Percentiles rank a stretch among this genome's conserved stretches.
These are phyloP conservation scores for Hippoglossus stenolepis DNA, from an alignment of 2,113 vertebrate genomes.

Conservation along the genomic window DNA sequence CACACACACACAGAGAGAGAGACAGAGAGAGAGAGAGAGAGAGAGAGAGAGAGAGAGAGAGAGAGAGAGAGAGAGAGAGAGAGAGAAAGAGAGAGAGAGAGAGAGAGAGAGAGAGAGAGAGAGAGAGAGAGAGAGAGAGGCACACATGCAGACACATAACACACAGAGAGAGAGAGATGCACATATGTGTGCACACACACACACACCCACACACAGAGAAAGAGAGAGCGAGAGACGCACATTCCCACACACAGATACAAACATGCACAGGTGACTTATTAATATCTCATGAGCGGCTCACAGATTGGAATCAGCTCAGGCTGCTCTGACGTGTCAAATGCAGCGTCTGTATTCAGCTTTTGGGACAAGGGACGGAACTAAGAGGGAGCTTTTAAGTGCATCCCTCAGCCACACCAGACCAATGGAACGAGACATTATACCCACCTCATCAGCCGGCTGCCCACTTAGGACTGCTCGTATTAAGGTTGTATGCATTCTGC, in stretches of 20 bases:
- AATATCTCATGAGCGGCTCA: slow-evolving; percentile 69
- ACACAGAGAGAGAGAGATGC: no score
- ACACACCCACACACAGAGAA: no score
- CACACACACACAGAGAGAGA: no score
- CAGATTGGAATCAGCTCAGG: slow-evolving; percentile 52
- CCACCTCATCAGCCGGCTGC: slow-evolving; percentile 29
- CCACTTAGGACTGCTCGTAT: slow-evolving; percentile 42
- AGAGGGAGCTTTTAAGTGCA: slow-evolving; percentile 60
- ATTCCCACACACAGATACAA: slow-evolving; percentile 20
- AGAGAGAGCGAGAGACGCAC: slow-evolving; percentile 14
- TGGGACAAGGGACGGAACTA: slow-evolving; percentile 39
- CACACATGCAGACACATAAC: no score
- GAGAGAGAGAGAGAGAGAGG: no score
- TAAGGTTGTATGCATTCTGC: slow-evolving; percentile 24
- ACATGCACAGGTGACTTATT: slow-evolving; percentile 72
- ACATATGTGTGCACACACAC: background rate
- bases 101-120: no score
- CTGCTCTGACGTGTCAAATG: slow-evolving; percentile 54
- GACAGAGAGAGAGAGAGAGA: no score
- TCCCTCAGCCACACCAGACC: slow-evolving; percentile 47
- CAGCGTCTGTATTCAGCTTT: slow-evolving; percentile 49
- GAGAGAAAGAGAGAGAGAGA: no score
- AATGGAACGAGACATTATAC: slow-evolving; percentile 53
- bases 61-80: no score
- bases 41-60: no score